phyloP scores from a whole-genome alignment of 2,888 invertebrate genomes.

The Melanotus villosus region DNA sequence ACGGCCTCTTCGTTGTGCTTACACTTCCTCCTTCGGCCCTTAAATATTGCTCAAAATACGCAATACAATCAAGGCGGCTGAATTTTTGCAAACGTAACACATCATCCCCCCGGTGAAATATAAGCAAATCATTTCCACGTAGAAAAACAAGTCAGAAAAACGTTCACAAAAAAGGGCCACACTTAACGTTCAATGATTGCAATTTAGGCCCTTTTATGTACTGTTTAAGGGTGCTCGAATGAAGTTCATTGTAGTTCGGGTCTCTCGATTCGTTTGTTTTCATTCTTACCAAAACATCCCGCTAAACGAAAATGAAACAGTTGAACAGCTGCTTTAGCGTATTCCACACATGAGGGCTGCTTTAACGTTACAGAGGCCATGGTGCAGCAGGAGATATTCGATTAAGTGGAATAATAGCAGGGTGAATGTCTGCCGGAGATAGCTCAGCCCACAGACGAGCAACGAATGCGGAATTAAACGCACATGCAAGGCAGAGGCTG shows the following conservation, averaged over 20 bases:
- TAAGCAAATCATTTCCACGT: too few species aligned
- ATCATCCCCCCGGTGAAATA: too few species aligned
- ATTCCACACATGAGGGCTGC: conserved; percentile 34
- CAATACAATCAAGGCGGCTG: neutral
- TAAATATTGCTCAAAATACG: conserved; percentile 17
- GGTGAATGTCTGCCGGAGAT: conserved; percentile 56
- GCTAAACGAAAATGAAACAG: conserved; percentile 28
- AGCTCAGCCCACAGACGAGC: conserved; percentile 48
- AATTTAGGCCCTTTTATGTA: neutral
- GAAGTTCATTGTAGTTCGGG: conserved; percentile 16
- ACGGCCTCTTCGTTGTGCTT: conserved; percentile 39
- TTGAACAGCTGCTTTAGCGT: conserved; percentile 33
- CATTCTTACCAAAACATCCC: conserved; percentile 25
- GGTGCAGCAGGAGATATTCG: conserved; percentile 53
- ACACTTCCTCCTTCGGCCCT: conserved; percentile 22
- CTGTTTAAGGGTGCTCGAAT: conserved; percentile 12
- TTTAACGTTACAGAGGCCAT: conserved; percentile 35
- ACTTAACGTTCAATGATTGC: neutral
- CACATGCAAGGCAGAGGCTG: conserved; percentile 47
- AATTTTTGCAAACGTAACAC: too few species aligned
- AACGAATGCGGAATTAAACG: conserved; percentile 51
- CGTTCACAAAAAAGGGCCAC: neutral
- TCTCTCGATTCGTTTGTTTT: conserved; percentile 27
- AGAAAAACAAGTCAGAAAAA: too few species aligned
- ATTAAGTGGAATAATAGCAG: conserved; percentile 59